Evolutionary conservation across 1,140 invertebrate species (phyloP).

Genomic region (Anadara kagoshimensis): DNA sequence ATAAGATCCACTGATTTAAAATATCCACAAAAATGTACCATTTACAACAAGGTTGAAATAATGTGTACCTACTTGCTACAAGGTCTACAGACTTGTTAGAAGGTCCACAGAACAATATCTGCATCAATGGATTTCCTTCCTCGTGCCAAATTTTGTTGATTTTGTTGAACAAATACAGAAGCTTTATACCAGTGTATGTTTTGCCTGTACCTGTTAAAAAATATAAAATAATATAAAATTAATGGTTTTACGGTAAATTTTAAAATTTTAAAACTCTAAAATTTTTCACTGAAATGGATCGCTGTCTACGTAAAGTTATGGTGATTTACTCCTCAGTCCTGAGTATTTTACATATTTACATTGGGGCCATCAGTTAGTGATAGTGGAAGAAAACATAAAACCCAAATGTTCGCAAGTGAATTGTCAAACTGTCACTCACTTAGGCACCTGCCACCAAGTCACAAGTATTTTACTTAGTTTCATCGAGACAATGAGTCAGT

Average conservation of each 20-base stretch:
- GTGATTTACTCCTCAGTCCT: background rate
- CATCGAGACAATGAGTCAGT: no score
- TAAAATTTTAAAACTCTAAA: background rate
- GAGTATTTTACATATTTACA: no score
- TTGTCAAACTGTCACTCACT: no score
- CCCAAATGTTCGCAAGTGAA: no score
- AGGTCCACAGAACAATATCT: conserved; percentile 57
- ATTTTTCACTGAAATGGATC: background rate
- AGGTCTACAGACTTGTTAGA: conserved; percentile 61
- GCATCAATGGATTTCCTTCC: conserved; percentile 32
- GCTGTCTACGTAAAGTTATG: no score
- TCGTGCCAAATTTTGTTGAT: conserved; percentile 44
- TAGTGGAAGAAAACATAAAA: no score
- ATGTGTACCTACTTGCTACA: conserved; percentile 62
- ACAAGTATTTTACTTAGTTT: no score
- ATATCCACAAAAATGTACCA: background rate
- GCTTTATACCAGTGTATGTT: conserved; percentile 59
- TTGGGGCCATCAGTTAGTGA: no score
- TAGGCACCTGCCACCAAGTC: no score
- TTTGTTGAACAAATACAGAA: conserved; percentile 52
- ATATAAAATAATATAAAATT: background rate
- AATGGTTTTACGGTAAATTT: background rate
- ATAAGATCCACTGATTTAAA: no score
- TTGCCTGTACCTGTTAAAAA: conserved; percentile 57
- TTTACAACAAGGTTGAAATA: background rate